Base-by-base conservation (phyloP, 2,113 vertebrate species). In the Dipodomys merriami region DNA sequence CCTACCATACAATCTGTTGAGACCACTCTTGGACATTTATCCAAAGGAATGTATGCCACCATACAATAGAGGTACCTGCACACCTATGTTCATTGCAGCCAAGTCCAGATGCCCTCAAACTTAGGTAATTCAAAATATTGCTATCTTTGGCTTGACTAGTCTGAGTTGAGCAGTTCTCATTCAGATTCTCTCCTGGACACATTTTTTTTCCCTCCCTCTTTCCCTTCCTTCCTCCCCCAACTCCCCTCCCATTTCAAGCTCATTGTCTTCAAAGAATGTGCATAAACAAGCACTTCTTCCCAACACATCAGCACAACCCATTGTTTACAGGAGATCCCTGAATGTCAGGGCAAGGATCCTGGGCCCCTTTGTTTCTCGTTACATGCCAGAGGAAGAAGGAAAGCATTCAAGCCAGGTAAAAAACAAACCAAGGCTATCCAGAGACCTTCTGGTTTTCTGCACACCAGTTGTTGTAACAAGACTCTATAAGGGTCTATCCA, bases 281-380 rank as follows among this genome's bases (percentile, higher is more conserved):
- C 49, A 53, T 2, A 69, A 73, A 80, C 83, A 84, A 65, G 88
- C 76, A 23, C 49, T 94, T 86, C 81, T 91, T 35, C 33, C 68
- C 15, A 3, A 15, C 81, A 30, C n/a, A 89, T 87, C 53, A 72
- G 74, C 91, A 72, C 2, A 74, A 71, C 68, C 39, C 27, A 6
- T 25, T 83, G 93, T 97, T 97, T 95, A 90, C 18, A 86, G 69
- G 72, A 74, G 86, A 89, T 64, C 69, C 57, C 67, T 90, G 85
- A 95, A 19, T 76, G 97, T 95, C 91, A 92, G 95, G 88, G 87
- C 96, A 97, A 92, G 78, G 39, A 93, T 72, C 84, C 33, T 16
- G 65, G 90, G 78, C 27, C 77, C 88, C 95, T 94, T 93, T 94
- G 74, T 90, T 84, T 90, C 74, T 76, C 78, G 73, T 65, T 35